These are phyloP conservation scores for Cacatua alba DNA, from an alignment of 2,113 vertebrate genomes.

Conservation along the genomic window DNA sequence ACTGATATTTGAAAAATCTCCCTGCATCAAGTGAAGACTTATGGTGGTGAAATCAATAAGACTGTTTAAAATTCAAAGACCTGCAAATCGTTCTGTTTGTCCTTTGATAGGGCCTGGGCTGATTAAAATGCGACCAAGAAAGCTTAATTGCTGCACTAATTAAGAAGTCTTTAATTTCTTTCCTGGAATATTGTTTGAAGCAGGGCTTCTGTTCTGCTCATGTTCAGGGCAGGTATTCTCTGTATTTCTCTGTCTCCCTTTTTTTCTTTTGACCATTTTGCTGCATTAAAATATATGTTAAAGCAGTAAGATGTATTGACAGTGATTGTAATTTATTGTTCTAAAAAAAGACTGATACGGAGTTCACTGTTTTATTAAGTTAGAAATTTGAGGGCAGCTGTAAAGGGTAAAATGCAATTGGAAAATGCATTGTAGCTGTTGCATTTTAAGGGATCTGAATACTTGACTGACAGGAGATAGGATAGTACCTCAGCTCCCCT, in stretches of 20 bases:
- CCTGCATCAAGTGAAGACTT: conserved; percentile 78
- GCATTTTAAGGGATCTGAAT: conserved; percentile 57
- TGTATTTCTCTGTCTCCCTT: conserved; percentile 45
- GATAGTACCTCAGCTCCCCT: neutral
- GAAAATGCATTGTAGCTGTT: conserved; percentile 69
- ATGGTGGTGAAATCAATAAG: conserved; percentile 84
- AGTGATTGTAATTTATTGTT: conserved; percentile 70
- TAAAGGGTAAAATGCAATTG: conserved; percentile 65
- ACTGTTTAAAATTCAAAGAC: conserved; percentile 88
- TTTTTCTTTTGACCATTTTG: conserved; percentile 22
- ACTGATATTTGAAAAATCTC: conserved; percentile 81
- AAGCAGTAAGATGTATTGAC: conserved; percentile 50
- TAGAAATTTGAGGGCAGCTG: conserved; percentile 62
- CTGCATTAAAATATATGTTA: conserved; percentile 45
- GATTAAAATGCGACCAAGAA: conserved; percentile 89
- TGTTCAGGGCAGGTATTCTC: conserved; percentile 73
- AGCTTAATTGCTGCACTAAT: conserved; percentile 88
- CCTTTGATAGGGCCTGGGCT: conserved; percentile 86
- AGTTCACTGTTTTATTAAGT: conserved; percentile 67
- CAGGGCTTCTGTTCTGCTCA: conserved; percentile 65
- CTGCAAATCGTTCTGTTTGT: conserved; percentile 88
- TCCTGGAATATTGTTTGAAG: conserved; percentile 84
- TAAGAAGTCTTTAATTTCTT: conserved; percentile 89
- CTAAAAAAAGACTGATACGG: conserved; percentile 39
- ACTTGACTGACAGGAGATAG: conserved; percentile 68